These are phyloP conservation scores for Lycia hirtaria DNA, from an alignment of 2,888 invertebrate species.

Conservation along the genomic window DNA sequence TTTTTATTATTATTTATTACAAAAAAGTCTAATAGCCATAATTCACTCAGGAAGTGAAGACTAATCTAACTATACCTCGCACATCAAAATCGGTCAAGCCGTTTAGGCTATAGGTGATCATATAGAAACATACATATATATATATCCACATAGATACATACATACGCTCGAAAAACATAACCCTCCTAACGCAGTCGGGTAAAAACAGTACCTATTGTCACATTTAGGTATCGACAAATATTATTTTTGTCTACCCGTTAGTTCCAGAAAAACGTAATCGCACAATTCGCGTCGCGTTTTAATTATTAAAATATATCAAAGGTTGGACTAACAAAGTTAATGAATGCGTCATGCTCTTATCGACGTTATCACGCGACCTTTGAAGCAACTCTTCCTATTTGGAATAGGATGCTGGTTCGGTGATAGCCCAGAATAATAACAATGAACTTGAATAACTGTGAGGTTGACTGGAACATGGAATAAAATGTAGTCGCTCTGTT, in stretches of 20 bases:
- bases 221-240: not conserved
- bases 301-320: slow-evolving; percentile 2
- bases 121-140: no score
- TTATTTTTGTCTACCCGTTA: not conserved
- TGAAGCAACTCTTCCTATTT: slow-evolving; percentile 24
- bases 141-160: not conserved
- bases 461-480: no score
- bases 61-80: no score
- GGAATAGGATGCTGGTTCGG: not conserved
- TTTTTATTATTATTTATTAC: no score
- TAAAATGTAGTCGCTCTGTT: no score
- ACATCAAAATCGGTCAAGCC: no score
- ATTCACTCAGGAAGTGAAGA: no score
- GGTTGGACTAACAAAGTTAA: slow-evolving; percentile 5
- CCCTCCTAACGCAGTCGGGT: no score
- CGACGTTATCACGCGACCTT: slow-evolving; percentile 19
- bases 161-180: not conserved
- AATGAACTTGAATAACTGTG: not conserved
- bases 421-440: not conserved
- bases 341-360: slow-evolving; percentile 14
- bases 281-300: not conserved
- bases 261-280: not conserved
- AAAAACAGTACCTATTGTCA: no score
- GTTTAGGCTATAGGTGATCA: no score
- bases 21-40: no score